Percentiles rank a stretch among this genome's conserved stretches.
These are phyloP conservation scores for Alaudala cheleensis DNA, from an alignment of 2,113 vertebrate species.

Conservation along the genomic window DNA sequence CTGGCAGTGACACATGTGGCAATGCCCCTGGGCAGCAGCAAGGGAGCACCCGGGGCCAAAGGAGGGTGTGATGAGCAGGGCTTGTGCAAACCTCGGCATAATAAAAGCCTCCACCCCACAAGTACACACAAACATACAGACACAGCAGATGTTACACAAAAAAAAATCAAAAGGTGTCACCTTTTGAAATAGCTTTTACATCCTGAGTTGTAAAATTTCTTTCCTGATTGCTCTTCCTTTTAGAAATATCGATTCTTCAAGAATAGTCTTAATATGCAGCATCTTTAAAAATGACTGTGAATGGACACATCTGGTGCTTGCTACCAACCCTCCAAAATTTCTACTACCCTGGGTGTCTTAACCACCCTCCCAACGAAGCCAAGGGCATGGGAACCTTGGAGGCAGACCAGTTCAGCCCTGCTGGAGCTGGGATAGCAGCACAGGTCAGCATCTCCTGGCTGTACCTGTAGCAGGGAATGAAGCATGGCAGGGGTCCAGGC, in stretches of 20 bases:
- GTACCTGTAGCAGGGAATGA: background rate
- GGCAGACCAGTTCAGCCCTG: accelerated
- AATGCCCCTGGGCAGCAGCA: background rate
- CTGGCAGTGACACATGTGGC: accelerated
- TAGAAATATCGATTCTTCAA: background rate
- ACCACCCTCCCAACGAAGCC: accelerated
- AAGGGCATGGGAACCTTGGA: background rate
- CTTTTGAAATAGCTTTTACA: background rate
- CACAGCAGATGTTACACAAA: background rate
- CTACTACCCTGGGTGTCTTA: background rate
- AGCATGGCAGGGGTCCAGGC: background rate
- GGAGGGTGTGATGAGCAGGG: background rate
- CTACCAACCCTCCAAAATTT: background rate
- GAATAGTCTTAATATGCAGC: background rate
- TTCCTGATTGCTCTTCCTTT: background rate
- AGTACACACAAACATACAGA: too few relatives aligned
- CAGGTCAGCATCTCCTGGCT: background rate
- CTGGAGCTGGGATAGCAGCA: accelerated
- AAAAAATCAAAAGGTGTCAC: background rate
- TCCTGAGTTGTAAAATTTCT: background rate
- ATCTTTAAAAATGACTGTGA: background rate
- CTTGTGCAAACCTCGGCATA: background rate
- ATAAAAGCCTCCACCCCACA: background rate
- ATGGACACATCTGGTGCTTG: too few relatives aligned
- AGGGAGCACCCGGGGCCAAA: background rate